Base-by-base conservation (phyloP, 2,797 vertebrate species). In the Poliocrania exsul region DNA sequence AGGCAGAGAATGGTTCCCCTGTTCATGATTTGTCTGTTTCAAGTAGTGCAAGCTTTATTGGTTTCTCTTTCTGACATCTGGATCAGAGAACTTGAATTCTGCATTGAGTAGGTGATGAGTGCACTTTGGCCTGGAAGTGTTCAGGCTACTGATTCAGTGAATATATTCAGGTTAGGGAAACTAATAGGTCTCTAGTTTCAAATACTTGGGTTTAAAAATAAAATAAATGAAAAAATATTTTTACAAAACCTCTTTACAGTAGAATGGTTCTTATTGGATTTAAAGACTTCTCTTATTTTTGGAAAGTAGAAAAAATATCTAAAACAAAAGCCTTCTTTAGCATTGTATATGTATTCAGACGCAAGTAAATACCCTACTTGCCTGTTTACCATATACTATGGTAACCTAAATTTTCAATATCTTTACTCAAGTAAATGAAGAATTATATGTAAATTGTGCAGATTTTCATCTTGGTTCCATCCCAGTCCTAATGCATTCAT, bases 31-130 rank as follows among this genome's bases (percentile, higher is more conserved):
- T 73, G 13, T 81, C 78, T 94, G 67, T 79, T 92, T 54, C 2
- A 2, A 86, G 70, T 29, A 82, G 47, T 25, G 44, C 42, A 61
- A 53, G 62, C 79, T 97, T 95, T 90, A 92, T 18, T 92, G 61
- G 81, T 94, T 88, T 96, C 71, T 97, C 79, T 86, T 96, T 93
- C 57, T 91, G 79, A 97, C 84, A 86, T 90, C 25, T 95, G 86
- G 69, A 88, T 82, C 54, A 83, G 84, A 85, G 77, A 70, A 67
- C 4, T 26, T 74, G 56, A 78, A 81, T 67, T 79, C 86, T 90
- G 50, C 56, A 37, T 19, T 29, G 62, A 90, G 31, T 72, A 81
- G 86, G 24, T 35, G 37, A 72, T 47, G 58, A 86, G 16, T n/a
- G 17, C 50, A 70, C 71, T 81, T 87, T 77, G 47, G 53, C 46